Evolutionary conservation across 2,888 invertebrate genomes (phyloP), one percentile per base, ranked within the genome.

Genomic region (Scaptomyza parva): DNA sequence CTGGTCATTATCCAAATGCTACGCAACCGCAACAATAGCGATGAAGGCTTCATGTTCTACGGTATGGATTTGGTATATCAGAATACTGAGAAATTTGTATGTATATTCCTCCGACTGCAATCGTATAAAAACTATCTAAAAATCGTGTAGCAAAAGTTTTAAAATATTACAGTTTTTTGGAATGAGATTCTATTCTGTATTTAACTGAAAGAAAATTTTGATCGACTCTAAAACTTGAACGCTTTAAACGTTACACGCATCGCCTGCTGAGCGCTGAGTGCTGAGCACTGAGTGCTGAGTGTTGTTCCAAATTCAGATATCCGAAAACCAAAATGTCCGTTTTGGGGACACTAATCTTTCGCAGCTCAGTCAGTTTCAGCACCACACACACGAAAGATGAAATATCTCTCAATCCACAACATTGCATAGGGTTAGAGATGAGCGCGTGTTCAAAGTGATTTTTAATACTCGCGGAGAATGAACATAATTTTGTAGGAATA

Each of bases 1-100:
- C 53, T 58, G 50, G 86, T 60, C 62, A 85, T 48, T 17, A 78
- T 60, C 83, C 83, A 84, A 43, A 87, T 71, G 18, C 70, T 68
- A 24, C 87, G 86, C 6, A 86, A 53, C n/a, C 85, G 70, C 18
- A 74, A 18, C 9, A 79, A 5, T 45, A 87, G 40, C 14, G 73
- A 37, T 3, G 60, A 66, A 11, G 78, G 62, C 52, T 84, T 86
- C 81, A 82, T 6, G 7, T 9, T 11, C 11, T 8, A 9, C 22
- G 8, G 14, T 18, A 18, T 18, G 9, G 30, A 18, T 18, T 33
- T 1, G 26, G 0, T 7, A 1, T 45, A 12, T 43, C 14, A 5
- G 20, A 48, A 20, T 41, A 61, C 48, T 35, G 11, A 3, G 3
- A 1, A 61, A 61, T 61, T 61, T 61, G 4, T 20, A n/a, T 3